Conservation (phyloP, 2,113 vertebrate genomes). For the Leuciscus idus region DNA sequence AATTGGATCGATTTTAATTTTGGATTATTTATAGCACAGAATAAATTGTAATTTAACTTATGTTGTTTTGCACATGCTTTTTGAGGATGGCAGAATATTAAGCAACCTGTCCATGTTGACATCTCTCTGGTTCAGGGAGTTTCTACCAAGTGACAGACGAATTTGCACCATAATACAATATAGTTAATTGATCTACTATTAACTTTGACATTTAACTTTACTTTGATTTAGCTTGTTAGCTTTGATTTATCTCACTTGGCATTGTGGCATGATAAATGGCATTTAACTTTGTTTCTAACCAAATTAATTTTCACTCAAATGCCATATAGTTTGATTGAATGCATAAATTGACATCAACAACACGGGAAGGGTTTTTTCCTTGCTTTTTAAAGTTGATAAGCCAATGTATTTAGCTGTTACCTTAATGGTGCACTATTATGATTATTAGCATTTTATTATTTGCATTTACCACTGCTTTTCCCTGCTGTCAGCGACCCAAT, state of each 20-base stretch:
- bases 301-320: neutral
- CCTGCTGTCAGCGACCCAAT: neutral
- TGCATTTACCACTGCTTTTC: neutral
- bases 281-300: neutral
- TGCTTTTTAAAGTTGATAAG: neutral
- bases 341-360: neutral
- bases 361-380: neutral
- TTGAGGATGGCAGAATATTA: neutral
- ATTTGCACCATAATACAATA: neutral
- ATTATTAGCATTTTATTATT: neutral
- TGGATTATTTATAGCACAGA: neutral
- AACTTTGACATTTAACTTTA: slow-evolving; percentile 48
- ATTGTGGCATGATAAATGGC: slow-evolving; percentile 41
- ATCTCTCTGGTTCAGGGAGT: neutral
- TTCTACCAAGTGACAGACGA: no score
- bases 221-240: slow-evolving; percentile 28
- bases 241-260: slow-evolving; percentile 38
- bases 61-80: neutral
- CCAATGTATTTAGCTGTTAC: neutral
- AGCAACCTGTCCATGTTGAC: neutral
- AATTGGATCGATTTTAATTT: neutral
- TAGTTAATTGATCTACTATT: neutral
- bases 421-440: neutral
- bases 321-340: neutral
- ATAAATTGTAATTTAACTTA: neutral